phyloP scores from a whole-genome alignment of 2,888 invertebrate species.

The Stomorhina lunata region DNA sequence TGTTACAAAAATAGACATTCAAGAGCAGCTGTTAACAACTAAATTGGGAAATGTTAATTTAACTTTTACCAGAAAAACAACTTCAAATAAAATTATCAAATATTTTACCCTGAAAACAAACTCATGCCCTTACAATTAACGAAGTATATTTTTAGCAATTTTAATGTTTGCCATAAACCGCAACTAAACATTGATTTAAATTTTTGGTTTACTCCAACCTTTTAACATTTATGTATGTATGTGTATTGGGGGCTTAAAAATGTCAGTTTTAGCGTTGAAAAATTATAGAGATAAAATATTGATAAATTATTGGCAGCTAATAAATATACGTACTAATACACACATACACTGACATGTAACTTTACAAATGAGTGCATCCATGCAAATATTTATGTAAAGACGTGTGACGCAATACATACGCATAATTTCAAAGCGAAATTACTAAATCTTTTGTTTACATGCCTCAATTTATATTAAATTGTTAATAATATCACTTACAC shows the following conservation, averaged over 20 bases:
- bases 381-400: neutral
- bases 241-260: constrained; percentile 17
- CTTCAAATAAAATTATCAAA: neutral
- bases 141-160: neutral
- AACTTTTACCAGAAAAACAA: constrained; percentile 30
- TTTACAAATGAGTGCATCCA: neutral
- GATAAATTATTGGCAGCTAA: constrained; percentile 62
- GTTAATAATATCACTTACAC: constrained; percentile 28
- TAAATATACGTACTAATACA: constrained; percentile 50
- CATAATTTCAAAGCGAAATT: constrained; percentile 4
- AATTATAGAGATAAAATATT: constrained; percentile 38
- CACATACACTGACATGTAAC: neutral
- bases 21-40: constrained; percentile 20
- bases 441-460: constrained; percentile 22
- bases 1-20: too few species aligned
- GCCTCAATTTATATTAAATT: constrained; percentile 36
- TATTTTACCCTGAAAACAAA: neutral
- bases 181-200: neutral
- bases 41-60: constrained; percentile 32
- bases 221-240: neutral
- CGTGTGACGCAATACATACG: neutral
- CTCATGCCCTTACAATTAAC: neutral
- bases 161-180: neutral
- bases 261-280: constrained; percentile 39
- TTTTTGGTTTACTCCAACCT: neutral